phyloP scores from a whole-genome alignment of 2,113 vertebrate species.

The Anseranas semipalmata region DNA sequence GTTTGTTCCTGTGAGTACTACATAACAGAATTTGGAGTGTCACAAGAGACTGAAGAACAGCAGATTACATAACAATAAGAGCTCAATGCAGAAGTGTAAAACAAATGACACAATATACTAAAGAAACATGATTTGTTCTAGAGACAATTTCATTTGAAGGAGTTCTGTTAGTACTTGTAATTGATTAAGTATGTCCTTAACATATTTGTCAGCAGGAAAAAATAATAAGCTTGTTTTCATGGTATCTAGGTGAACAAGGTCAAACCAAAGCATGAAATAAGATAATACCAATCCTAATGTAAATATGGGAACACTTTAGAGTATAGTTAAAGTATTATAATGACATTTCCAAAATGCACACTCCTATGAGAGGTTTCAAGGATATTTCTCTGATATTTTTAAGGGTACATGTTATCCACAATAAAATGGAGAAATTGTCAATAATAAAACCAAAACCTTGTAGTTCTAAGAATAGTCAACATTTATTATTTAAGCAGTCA shows the following conservation, averaged over 20 bases:
- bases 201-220: conserved; percentile 33
- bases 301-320: conserved; percentile 24
- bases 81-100: background rate
- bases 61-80: conserved; percentile 26
- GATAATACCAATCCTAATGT: conserved; percentile 9
- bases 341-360: background rate
- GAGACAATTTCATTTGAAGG: conserved; percentile 4
- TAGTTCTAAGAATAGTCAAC: background rate
- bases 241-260: conserved; percentile 61
- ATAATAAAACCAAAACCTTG: background rate
- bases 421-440: background rate
- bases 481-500: background rate
- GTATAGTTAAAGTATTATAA: background rate
- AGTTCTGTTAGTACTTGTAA: background rate
- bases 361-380: background rate
- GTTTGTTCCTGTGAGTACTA: background rate
- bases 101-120: background rate
- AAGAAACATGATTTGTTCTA: conserved; percentile 5
- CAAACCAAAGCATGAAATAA: conserved; percentile 31
- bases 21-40: background rate
- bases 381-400: background rate
- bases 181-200: conserved; percentile 24
- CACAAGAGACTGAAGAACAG: conserved; percentile 11
- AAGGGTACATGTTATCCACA: background rate
- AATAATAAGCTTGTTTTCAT: conserved; percentile 39